Percentiles rank a stretch among this genome's conserved stretches.
Conservation (phyloP, 2,797 vertebrate species). For the Myripristis jacobus region DNA sequence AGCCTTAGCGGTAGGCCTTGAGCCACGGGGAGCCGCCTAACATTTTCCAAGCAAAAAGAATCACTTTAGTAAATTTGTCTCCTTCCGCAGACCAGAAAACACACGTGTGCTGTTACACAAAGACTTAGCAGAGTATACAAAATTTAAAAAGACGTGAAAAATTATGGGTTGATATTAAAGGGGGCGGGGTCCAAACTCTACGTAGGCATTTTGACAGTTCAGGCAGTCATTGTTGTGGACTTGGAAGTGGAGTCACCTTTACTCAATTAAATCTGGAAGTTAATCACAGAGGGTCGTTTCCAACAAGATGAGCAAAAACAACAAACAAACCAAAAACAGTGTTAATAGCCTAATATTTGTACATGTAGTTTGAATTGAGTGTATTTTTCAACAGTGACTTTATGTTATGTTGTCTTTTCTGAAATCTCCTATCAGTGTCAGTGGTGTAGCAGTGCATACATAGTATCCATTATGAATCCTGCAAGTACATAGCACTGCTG, state of each 20-base stretch:
- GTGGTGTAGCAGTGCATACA: too few species aligned
- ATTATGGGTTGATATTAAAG: not conserved
- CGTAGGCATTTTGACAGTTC: conserved; percentile 38
- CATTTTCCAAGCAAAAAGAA: not conserved
- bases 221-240: conserved; percentile 31
- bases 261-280: not conserved
- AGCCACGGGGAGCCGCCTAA: not conserved
- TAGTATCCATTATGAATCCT: too few species aligned
- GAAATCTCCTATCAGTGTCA: too few species aligned
- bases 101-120: not conserved
- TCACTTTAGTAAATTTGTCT: too few species aligned
- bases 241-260: conserved; percentile 6
- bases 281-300: too few species aligned
- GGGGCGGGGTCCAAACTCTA: conserved; percentile 49
- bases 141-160: not conserved
- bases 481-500: too few species aligned
- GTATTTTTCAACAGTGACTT: too few species aligned
- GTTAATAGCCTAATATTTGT: too few species aligned
- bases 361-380: too few species aligned
- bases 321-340: too few species aligned
- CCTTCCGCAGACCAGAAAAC: too few species aligned
- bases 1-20: conserved; percentile 13
- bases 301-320: not conserved
- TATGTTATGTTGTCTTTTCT: too few species aligned
- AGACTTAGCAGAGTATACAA: not conserved